phyloP scores from a whole-genome alignment of 2,113 vertebrate genomes.

The Psephotus haematonotus region DNA sequence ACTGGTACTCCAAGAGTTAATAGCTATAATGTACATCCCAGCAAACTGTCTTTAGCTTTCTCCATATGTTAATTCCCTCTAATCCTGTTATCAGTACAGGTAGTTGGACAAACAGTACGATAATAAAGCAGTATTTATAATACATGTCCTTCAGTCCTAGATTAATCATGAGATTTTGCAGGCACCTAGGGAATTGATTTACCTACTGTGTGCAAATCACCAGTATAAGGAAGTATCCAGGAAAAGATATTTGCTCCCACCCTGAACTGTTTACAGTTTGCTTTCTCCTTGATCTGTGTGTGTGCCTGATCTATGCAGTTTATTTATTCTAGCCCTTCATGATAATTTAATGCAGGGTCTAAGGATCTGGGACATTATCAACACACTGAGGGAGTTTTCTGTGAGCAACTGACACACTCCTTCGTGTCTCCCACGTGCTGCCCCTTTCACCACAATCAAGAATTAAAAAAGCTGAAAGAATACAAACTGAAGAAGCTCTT shows the following conservation, averaged over 20 bases:
- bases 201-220: conserved; percentile 16
- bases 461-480: neutral
- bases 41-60: conserved; percentile 42
- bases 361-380: neutral
- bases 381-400: neutral
- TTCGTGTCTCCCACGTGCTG: neutral
- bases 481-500: conserved; percentile 22
- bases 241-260: conserved; percentile 16
- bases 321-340: neutral
- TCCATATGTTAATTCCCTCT: conserved; percentile 55
- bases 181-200: conserved; percentile 40
- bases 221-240: neutral
- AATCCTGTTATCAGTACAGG: conserved; percentile 64
- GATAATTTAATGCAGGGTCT: neutral
- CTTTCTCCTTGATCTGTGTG: neutral
- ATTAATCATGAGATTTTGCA: conserved; percentile 37
- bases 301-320: neutral
- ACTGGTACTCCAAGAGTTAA: conserved; percentile 39
- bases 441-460: neutral
- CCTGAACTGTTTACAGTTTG: neutral
- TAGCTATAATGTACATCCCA: neutral
- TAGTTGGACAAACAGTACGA: conserved; percentile 64
- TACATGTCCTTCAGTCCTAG: conserved; percentile 45
- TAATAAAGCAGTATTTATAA: conserved; percentile 52
- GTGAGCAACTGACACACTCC: neutral